Conservation (phyloP, 2,113 vertebrate species). For the Tamias sibiricus region DNA sequence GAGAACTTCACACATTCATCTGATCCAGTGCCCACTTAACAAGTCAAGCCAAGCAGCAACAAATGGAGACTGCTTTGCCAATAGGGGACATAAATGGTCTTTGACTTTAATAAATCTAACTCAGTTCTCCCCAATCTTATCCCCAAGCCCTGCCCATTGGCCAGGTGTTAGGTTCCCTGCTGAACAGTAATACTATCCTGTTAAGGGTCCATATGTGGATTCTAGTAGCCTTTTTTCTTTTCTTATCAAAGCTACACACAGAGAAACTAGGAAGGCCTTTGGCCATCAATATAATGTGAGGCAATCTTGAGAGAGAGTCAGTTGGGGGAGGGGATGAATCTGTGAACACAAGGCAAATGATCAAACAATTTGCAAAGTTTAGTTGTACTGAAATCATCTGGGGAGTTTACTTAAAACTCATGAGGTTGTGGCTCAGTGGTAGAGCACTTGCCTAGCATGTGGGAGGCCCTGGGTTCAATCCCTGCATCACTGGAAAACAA, state of each 20-base stretch:
- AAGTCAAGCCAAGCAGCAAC: background rate
- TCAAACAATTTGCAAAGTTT: background rate
- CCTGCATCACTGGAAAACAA: too few relatives aligned
- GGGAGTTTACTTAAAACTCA: conserved; percentile 23
- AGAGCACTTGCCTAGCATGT: too few relatives aligned
- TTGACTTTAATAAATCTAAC: background rate
- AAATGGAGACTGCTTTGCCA: background rate
- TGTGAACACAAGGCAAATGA: background rate
- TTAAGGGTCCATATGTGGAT: background rate
- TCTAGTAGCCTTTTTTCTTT: conserved; percentile 4
- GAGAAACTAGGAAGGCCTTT: conserved; percentile 11
- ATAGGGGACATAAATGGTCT: background rate
- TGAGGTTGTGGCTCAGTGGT: too few relatives aligned
- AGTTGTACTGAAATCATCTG: background rate
- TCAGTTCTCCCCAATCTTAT: background rate
- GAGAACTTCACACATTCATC: background rate
- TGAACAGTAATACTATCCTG: background rate
- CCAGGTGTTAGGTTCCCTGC: background rate
- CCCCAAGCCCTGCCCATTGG: background rate
- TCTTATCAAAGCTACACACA: background rate
- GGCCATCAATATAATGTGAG: background rate
- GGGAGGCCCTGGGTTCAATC: too few relatives aligned
- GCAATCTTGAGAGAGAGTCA: background rate
- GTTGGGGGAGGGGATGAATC: background rate
- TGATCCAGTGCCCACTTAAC: background rate